Conservation (phyloP, 2,797 vertebrate genomes). For the Microhierax caerulescens region DNA sequence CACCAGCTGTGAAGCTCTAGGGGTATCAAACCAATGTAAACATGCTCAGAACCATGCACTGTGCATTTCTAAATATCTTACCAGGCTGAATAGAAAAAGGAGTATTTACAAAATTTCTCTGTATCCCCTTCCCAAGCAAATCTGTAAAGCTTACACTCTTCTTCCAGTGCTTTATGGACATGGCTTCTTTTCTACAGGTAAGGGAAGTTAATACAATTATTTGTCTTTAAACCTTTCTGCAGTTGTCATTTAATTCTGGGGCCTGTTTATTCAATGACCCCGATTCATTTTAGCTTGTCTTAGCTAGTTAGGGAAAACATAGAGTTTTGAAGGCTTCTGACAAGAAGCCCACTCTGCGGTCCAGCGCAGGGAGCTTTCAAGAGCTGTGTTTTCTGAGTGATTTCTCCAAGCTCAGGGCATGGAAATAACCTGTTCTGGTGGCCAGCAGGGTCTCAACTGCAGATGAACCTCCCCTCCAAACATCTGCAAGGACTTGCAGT, state of each 20-base stretch:
- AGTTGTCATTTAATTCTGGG: background rate
- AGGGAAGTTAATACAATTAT: background rate
- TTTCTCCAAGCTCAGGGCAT: background rate
- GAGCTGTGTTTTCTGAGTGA: background rate
- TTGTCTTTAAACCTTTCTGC: background rate
- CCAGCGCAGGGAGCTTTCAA: background rate
- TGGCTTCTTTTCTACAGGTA: background rate
- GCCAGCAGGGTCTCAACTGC: background rate
- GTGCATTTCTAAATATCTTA: background rate
- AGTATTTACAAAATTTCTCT: background rate
- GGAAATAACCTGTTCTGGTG: background rate
- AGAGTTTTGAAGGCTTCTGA: background rate
- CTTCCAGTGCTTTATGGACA: background rate
- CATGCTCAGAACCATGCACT: background rate
- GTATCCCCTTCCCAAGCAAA: background rate
- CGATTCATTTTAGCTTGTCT: background rate
- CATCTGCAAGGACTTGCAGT: background rate
- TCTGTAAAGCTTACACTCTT: rapidly evolving
- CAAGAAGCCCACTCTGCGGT: background rate
- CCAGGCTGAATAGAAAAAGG: background rate
- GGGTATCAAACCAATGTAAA: background rate
- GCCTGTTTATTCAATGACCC: background rate
- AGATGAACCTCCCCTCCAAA: background rate
- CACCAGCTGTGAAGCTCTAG: background rate
- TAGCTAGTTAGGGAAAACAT: background rate